Percentiles rank a stretch among this genome's conserved stretches.
These are phyloP conservation scores for Temnothorax curvispinosus DNA, from an alignment of 1,140 invertebrate species.

Conservation along the genomic window DNA sequence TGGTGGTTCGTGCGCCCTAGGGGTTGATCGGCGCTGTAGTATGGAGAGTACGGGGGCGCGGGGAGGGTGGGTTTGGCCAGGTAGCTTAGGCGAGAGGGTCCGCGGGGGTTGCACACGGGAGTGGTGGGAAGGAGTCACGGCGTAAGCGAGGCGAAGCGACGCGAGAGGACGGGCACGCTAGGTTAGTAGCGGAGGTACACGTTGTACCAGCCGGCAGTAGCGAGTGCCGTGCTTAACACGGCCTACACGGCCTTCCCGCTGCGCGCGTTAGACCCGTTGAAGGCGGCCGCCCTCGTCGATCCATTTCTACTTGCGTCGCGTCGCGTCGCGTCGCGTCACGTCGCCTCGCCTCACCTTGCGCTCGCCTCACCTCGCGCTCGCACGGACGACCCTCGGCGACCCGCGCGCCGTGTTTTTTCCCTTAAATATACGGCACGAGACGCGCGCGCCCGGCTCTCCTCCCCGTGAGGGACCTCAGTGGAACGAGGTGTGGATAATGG, in stretches of 20 bases:
- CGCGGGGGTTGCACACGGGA: constrained; percentile 53
- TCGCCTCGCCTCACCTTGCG: constrained; percentile 6
- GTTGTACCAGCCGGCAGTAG: constrained; percentile 85
- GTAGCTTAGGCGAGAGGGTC: constrained; percentile 59
- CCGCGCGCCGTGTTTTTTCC: constrained; percentile 9
- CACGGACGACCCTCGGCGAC: constrained; percentile 2
- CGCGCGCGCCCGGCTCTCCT: constrained; percentile 42
- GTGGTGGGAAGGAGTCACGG: constrained; percentile 18
- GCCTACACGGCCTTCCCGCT: constrained; percentile 74
- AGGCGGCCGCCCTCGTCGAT: constrained; percentile 53
- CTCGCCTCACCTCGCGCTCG: constrained; percentile 35
- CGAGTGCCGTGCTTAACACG: constrained; percentile 82
- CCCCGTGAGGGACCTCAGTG: background rate
- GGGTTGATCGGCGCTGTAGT: constrained; percentile 64
- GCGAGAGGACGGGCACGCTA: constrained; percentile 61
- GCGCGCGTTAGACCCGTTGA: constrained; percentile 34
- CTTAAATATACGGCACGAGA: background rate
- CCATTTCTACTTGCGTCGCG: constrained; percentile 29
- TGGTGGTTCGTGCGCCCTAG: constrained; percentile 64
- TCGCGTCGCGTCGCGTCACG: background rate
- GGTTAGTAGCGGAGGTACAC: constrained; percentile 83
- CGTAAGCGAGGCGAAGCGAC: constrained; percentile 42
- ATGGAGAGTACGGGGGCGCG: constrained; percentile 41
- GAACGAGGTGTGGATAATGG: constrained; percentile 58
- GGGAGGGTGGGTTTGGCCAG: constrained; percentile 74